Evolutionary conservation across 2,888 invertebrate species (phyloP), one percentile per base, ranked within the genome.

Genomic region (Amphipyra tragopoginis): DNA sequence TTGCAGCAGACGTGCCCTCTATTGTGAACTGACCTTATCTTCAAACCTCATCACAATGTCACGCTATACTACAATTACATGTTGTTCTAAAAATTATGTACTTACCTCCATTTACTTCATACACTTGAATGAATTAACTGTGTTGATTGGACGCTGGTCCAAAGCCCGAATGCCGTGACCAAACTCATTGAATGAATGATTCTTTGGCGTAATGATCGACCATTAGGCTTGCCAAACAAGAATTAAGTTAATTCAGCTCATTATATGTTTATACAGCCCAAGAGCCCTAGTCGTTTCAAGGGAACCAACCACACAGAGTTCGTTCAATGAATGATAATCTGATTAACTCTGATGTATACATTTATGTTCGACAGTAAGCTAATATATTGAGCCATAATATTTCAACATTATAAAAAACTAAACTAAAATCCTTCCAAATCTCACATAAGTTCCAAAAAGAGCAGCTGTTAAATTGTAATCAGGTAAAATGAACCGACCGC

Each of bases 1-100:
- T 80, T 73, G 74, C 69, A 65, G 62, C 78, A 69, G 83, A 73
- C 84, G 83, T 86, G 72, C 88, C 89, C 83, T 83, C 82, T 78
- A 89, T 87, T 90, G 88, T 90, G 72, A 58, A 80, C 34, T 82
- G 86, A 85, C 88, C 88, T 90, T 87, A 83, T 83, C 84, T 82
- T 77, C 54, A 61, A 69, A 67, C 62, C 57, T 71, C 63, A 63
- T 67, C 73, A 68, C 69, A 72, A 73, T 72, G 77, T 73, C 83
- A 83, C 74, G 82, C 78, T 67, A 80, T 75, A 64, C 57, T 47
- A 72, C 66, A 79, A 82, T 80, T 75, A 83, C 62, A 50, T 26
- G 15, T 33, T 33, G 38, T 54, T 62, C 26, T 34, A 62, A 71
- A 74, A 74, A 43, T n/a, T 29, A 38, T 43, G 40, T 58, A 54